Base-by-base conservation (phyloP, 2,113 vertebrate genomes). In the Lucifuga dentata region DNA sequence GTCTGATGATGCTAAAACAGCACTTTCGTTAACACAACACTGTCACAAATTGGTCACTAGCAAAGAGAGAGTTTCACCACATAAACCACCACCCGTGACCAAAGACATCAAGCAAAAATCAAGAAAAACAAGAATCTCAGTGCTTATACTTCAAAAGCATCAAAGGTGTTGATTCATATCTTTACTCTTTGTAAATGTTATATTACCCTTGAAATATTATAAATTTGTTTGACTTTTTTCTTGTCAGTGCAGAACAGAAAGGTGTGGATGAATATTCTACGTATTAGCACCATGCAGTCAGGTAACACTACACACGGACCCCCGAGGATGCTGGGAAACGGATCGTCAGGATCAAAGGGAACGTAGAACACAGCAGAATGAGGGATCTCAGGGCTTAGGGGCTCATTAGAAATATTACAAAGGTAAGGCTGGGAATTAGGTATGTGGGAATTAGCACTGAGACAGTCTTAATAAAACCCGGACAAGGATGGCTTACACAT, bases 391-490 rank as follows among this genome's bases (percentile, higher is more conserved):
- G 72, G 80, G 88, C 86, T 91, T 87, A 89, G 68, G 62, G 83
- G 65, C 88, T 89, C 90, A 90, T 91, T 91, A 90, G 67, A 78
- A 89, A 91, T 88, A 91, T 91, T 90, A 91, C 79, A 76, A 86
- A 89, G 86, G 85, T 91, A 89, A 89, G 85, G 58, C 85, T 81
- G 73, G 86, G 90, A 88, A 87, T 89, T 83, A 86, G 72, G 49
- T 79, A 81, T 51, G 84, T 77, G 78, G 87, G 87, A 84, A 87
- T 90, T 91, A 90, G 62, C 55, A 50, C 73, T 58, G 80, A 90
- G 83, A 73, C 85, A 69, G 81, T 83, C 75, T 81, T 87, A 87
- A 86, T 88, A 84, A 88, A 86, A 85, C 74, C 81, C 63, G 68
- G 84, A 81, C 79, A 86, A 86, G 65, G 74, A 73, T 64, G 80